Conservation (phyloP, 2,797 vertebrate genomes). For the Poeciliopsis paucimaculata region DNA sequence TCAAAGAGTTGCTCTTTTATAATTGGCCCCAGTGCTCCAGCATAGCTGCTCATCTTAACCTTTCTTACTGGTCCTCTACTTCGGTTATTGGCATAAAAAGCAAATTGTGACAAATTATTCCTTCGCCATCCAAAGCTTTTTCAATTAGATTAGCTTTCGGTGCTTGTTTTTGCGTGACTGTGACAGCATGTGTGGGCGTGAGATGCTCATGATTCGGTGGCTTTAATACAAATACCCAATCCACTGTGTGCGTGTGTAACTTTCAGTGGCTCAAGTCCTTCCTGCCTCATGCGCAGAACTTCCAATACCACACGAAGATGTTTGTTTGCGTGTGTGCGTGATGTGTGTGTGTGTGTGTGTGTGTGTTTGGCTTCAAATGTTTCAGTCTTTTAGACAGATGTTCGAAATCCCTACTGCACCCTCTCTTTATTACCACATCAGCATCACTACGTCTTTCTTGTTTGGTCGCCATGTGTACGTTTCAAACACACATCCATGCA, state of each 20-base stretch:
- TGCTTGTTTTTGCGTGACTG: conserved; percentile 4
- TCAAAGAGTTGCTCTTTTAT: neutral
- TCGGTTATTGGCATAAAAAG: neutral
- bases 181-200: conserved; percentile 27
- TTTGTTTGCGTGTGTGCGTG: neutral
- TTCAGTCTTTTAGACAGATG: conserved; percentile 71
- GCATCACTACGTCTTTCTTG: conserved; percentile 21
- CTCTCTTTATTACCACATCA: conserved; percentile 29
- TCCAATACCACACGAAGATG: conserved; percentile 3
- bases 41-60: neutral
- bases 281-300: conserved; percentile 10
- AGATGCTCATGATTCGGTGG: conserved; percentile 50
- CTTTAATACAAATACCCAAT: conserved; percentile 64
- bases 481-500: conserved; percentile 34
- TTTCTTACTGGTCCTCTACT: neutral
- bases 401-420: conserved; percentile 52
- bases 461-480: conserved; percentile 26
- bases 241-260: conserved; percentile 20
- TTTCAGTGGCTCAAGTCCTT: conserved; percentile 18
- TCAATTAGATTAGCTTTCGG: conserved; percentile 18
- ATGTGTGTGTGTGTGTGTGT: neutral
- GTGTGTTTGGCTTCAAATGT: conserved; percentile 46
- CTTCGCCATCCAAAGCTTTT: conserved; percentile 7
- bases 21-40: conserved; percentile 7
- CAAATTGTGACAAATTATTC: conserved; percentile 19